These are phyloP conservation scores for Thumatha senex DNA, from an alignment of 2,888 invertebrate genomes.

Conservation along the genomic window DNA sequence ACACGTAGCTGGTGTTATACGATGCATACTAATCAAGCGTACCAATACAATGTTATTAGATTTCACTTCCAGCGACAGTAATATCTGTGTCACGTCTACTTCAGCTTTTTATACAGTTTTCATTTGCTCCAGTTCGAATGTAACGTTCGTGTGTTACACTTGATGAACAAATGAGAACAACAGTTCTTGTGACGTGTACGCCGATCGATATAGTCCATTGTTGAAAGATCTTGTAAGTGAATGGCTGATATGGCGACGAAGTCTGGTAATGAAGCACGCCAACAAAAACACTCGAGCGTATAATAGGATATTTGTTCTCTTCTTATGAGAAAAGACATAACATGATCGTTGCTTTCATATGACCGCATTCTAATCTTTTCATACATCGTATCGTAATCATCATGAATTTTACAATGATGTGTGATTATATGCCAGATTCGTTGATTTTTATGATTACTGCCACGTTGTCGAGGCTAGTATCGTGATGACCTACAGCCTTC, in stretches of 20 bases:
- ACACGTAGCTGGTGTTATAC: constrained; percentile 30
- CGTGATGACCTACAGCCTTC: too few relatives aligned
- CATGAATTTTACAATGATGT: too few relatives aligned
- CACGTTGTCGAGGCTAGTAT: too few relatives aligned
- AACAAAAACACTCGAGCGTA: constrained; percentile 1
- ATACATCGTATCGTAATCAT: too few relatives aligned
- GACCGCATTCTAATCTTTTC: background rate
- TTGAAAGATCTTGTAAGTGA: constrained; percentile 7
- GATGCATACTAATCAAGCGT: constrained; percentile 40
- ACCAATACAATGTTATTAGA: constrained; percentile 41
- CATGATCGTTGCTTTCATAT: background rate
- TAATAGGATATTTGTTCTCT: background rate
- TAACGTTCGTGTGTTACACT: constrained; percentile 15
- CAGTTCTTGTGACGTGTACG: constrained; percentile 19
- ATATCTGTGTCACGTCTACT: constrained; percentile 27
- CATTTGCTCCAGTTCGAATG: constrained; percentile 16
- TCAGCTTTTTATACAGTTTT: constrained; percentile 8
- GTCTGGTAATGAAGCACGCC: background rate
- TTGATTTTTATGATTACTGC: too few relatives aligned
- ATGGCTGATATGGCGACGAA: constrained; percentile 2
- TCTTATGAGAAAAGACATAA: background rate
- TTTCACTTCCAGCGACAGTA: constrained; percentile 29
- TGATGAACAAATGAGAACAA: constrained; percentile 20
- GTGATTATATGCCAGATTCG: too few relatives aligned
- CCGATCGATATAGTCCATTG: constrained; percentile 19